Evolutionary conservation across 1,140 invertebrate genomes (phyloP), one percentile per base, ranked within the genome.

Genomic region (Colletes gigas): DNA sequence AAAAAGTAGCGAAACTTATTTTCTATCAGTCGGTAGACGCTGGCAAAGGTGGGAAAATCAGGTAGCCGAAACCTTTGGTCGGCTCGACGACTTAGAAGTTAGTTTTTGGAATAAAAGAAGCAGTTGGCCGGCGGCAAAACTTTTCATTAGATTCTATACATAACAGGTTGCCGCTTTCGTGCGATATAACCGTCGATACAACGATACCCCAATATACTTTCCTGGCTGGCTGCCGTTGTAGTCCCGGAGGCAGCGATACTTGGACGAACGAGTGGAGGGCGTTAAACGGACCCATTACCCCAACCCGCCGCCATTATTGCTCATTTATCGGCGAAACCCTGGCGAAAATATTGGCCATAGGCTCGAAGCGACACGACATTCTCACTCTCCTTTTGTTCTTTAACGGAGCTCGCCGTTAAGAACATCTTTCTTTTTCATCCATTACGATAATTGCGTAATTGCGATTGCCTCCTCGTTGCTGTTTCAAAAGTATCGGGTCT

Each of bases 241-340:
- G 80, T 79, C 74, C 75, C 71, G 70, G 30, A 78, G 71, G 84
- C 70, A 72, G 21, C 77, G 73, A 86, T 75, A 71, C 75, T 55
- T 57, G 75, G 78, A 84, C 84, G 74, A 85, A 85, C 81, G 81
- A 78, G 75, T 66, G 59, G 75, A 83, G 78, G 63, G 75, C 81
- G 76, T 89, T 89, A 86, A 89, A 88, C 86, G 83, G 77, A 84
- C 82, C 87, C 83, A 88, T 89, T 88, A 86, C 78, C 84, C 84
- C 83, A 68, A 74, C 69, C 79, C 71, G 67, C 59, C 57, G 30
- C 72, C 82, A 70, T 88, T 89, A 89, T 88, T 89, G 87, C 86
- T 88, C 88, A 89, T 89, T 89, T 89, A 89, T 89, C 84, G 87
- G 80, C 57, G 83, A 83, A 83, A 78, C 67, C 60, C 63, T 62